Conservation (phyloP, 2,113 vertebrate genomes). For the Pachycephala philippinensis region DNA sequence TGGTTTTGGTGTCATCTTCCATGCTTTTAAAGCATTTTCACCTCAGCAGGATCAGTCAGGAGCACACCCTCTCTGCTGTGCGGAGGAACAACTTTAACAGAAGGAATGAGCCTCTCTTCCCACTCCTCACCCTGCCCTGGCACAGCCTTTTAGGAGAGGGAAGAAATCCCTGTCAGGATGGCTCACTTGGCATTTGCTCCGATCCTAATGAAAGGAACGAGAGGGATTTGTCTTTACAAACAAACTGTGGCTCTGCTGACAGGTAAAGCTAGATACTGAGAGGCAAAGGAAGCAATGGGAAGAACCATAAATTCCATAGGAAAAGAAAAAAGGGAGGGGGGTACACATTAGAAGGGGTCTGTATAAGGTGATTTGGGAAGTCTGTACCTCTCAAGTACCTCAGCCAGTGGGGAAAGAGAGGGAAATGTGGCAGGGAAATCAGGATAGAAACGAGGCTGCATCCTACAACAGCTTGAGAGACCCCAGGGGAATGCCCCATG, state of each 20-base stretch:
- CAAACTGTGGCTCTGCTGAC: not conserved
- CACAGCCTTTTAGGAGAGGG: not conserved
- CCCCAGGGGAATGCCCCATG: not conserved
- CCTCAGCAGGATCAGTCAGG: not conserved
- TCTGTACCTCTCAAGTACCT: not conserved
- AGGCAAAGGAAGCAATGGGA: not conserved
- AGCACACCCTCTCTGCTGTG: not conserved
- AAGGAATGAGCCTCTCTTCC: not conserved
- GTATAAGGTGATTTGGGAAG: not conserved
- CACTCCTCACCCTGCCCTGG: not conserved
- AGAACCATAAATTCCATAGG: not conserved
- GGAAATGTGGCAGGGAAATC: not conserved
- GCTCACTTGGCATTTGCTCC: not conserved
- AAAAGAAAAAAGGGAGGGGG: not conserved
- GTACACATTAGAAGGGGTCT: not conserved
- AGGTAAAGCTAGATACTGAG: not conserved
- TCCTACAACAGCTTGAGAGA: accelerated
- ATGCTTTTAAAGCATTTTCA: not conserved
- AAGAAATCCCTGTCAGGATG: not conserved
- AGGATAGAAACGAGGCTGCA: not conserved
- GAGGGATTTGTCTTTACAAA: not conserved
- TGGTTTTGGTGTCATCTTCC: not conserved
- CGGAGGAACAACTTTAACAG: not conserved
- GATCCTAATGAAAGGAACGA: not conserved
- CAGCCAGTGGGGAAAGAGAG: not conserved